Evolutionary conservation across 2,113 vertebrate genomes (phyloP).

Genomic region (Ahaetulla prasina): DNA sequence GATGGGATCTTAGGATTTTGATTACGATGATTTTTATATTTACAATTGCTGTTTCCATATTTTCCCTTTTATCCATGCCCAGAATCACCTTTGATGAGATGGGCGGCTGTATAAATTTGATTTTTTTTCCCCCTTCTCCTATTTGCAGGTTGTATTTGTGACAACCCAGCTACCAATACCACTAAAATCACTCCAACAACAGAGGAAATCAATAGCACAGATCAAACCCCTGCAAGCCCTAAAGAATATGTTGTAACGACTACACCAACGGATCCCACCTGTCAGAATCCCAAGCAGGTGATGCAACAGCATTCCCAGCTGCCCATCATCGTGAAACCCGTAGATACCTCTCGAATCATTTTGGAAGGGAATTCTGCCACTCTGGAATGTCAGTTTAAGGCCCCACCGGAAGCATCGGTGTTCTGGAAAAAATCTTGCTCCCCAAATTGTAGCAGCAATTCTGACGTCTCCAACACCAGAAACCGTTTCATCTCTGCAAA

Average conservation of each 20-base stretch:
- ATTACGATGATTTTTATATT: background rate
- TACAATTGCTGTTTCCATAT: background rate
- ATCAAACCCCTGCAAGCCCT: fast-evolving
- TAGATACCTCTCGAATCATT: conserved; percentile 13
- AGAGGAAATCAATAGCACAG: too few species aligned
- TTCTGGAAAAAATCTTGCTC: conserved; percentile 35
- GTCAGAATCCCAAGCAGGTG: fast-evolving
- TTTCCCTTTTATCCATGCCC: background rate
- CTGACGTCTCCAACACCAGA: fast-evolving
- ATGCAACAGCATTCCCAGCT: fast-evolving
- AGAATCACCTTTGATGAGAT: background rate
- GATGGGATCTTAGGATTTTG: background rate
- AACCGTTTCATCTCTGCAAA: fast-evolving
- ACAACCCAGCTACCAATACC: too few species aligned
- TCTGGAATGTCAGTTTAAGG: conserved; percentile 27
- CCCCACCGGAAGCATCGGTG: fast-evolving
- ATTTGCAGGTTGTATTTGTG: background rate
- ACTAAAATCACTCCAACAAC: fast-evolving
- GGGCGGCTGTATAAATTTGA: background rate
- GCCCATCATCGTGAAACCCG: background rate
- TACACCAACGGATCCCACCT: fast-evolving
- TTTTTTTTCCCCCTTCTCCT: background rate
- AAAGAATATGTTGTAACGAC: background rate
- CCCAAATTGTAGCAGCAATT: fast-evolving
- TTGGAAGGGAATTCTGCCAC: background rate